Evolutionary conservation across 2,113 vertebrate genomes (phyloP).

Genomic region (Sceloporus tristichus): DNA sequence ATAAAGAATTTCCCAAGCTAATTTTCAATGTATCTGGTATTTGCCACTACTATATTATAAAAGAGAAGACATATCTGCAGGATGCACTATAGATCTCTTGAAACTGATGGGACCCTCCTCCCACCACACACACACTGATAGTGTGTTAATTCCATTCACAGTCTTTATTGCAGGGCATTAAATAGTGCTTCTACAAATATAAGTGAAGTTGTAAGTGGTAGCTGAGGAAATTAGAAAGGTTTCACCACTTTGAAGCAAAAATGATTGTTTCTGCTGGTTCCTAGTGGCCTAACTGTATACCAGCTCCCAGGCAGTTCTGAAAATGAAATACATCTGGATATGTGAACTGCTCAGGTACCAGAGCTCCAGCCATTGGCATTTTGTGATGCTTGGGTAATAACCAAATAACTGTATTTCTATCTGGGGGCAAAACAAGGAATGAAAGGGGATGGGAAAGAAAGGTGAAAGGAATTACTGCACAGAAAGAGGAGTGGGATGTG

Average conservation of each 20-base stretch:
- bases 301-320: conserved; percentile 57
- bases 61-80: neutral
- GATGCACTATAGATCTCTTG: conserved; percentile 4
- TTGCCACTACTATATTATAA: rapidly evolving
- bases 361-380: conserved; percentile 69
- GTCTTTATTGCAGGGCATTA: neutral
- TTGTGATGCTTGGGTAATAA: conserved; percentile 72
- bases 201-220: conserved; percentile 24
- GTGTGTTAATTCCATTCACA: neutral
- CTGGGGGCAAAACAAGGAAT: conserved; percentile 30
- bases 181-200: neutral
- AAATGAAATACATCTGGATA: conserved; percentile 72
- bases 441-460: neutral
- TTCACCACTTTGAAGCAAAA: conserved; percentile 39
- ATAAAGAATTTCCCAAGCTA: neutral
- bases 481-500: neutral
- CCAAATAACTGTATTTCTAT: conserved; percentile 64
- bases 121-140: neutral
- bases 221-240: conserved; percentile 40
- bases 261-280: neutral
- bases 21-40: rapidly evolving
- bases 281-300: conserved; percentile 37
- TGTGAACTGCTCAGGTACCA: conserved; percentile 68
- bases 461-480: neutral
- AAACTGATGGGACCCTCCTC: neutral